A percentile compares a stretch with the other conserved stretches of the same genome.
phyloP scores from a whole-genome alignment of 2,797 vertebrate genomes.

The Tarsius wallacei region DNA sequence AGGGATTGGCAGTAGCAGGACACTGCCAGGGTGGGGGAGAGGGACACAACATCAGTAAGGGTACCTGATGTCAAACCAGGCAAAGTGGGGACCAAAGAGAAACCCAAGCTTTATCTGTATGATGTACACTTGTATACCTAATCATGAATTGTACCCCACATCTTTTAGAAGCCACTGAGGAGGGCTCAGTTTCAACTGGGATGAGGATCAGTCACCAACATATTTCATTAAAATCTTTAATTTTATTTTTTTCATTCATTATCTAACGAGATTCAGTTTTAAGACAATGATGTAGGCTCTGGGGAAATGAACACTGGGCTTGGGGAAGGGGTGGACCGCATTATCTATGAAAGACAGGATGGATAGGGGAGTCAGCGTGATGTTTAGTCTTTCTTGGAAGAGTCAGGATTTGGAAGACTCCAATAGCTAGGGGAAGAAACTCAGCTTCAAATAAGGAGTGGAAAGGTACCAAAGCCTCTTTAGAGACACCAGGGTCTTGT shows the following conservation, averaged over 20 bases:
- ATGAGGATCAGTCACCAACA: background rate
- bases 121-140: no score
- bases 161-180: background rate
- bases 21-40: no score
- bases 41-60: no score
- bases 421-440: background rate
- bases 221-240: background rate
- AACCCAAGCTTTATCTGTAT: no score
- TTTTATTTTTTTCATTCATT: background rate
- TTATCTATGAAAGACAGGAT: background rate
- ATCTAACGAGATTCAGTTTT: background rate
- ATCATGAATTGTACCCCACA: no score
- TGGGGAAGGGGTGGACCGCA: background rate
- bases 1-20: no score
- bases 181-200: background rate
- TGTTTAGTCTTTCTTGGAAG: background rate
- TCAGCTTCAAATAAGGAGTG: background rate
- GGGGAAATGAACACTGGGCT: background rate
- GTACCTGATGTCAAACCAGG: no score
- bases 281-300: background rate
- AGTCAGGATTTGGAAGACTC: background rate
- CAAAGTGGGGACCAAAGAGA: no score
- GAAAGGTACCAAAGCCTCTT: background rate
- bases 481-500: background rate
- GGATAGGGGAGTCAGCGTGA: rapidly evolving